Evolutionary conservation across 2,888 invertebrate genomes (phyloP).

Genomic region (Tetanocera ferruginea): DNA sequence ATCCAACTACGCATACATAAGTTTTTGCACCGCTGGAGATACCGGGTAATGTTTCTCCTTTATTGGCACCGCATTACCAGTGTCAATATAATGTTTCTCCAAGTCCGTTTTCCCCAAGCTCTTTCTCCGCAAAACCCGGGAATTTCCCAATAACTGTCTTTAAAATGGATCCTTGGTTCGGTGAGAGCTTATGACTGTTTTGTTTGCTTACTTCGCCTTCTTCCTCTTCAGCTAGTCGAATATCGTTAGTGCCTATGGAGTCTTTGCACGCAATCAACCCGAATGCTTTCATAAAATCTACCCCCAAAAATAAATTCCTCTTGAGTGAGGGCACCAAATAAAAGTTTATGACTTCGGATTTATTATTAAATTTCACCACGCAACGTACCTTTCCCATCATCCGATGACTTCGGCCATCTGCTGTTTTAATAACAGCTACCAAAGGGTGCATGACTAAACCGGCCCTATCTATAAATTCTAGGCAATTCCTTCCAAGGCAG

Average conservation of each 20-base stretch:
- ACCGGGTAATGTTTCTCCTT: background rate
- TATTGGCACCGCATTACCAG: background rate
- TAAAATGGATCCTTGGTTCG: background rate
- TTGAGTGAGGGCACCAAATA: background rate
- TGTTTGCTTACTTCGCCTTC: background rate
- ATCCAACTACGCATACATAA: conserved; percentile 19
- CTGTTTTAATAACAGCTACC: background rate
- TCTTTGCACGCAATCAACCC: background rate
- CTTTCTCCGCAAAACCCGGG: background rate
- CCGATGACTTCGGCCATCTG: background rate
- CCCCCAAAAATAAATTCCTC: background rate
- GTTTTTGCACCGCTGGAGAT: background rate
- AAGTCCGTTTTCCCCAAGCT: background rate
- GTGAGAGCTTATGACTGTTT: background rate
- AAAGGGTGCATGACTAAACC: background rate
- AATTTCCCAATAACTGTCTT: background rate
- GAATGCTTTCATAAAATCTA: background rate
- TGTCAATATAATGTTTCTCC: background rate
- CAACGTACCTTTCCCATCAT: no score
- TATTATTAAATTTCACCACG: conserved; percentile 15
- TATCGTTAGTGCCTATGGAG: background rate
- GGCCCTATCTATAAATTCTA: conserved; percentile 1
- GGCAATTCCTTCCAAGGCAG: conserved; percentile 4
- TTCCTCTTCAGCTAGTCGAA: background rate
- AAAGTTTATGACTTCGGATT: background rate